Percentiles rank a stretch among this genome's conserved stretches.
Evolutionary conservation across 35 echinoderm and acorn worm genomes (phyloP).

Genomic region (Holothuria glaberrima): DNA sequence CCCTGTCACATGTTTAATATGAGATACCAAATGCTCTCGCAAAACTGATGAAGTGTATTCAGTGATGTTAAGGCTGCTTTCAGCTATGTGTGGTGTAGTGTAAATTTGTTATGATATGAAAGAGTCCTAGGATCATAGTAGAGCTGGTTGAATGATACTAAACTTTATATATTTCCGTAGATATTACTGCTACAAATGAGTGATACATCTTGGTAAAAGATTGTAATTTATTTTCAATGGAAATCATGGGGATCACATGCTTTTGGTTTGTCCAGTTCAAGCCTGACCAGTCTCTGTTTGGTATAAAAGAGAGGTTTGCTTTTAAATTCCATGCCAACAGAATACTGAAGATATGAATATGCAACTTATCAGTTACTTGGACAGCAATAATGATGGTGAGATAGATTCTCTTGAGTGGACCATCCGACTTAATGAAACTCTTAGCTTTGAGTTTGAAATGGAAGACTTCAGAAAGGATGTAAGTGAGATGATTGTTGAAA

Average conservation of each 20-base stretch:
- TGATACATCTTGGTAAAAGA: too few relatives aligned
- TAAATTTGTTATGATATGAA: too few relatives aligned
- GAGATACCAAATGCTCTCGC: not conserved
- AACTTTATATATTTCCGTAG: too few relatives aligned
- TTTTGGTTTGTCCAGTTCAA: too few relatives aligned
- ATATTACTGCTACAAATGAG: too few relatives aligned
- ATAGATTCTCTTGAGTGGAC: conserved; percentile 99
- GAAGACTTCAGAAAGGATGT: conserved; percentile 72
- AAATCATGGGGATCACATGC: too few relatives aligned
- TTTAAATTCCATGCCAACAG: conserved; percentile 58
- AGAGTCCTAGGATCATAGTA: too few relatives aligned
- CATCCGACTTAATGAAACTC: conserved; percentile 89
- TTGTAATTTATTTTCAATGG: too few relatives aligned
- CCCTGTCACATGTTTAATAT: not conserved
- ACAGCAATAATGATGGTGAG: conserved; percentile 82
- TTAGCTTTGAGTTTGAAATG: conserved; percentile 98
- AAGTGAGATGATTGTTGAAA: conserved; percentile 32
- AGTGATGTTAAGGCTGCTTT: too few relatives aligned
- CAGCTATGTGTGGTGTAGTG: too few relatives aligned
- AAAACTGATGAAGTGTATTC: not conserved
- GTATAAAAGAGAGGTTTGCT: not conserved
- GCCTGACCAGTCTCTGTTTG: not conserved
- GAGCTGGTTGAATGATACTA: too few relatives aligned
- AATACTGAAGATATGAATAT: conserved; percentile 98
- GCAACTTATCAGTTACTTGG: conserved; percentile 92